A percentile compares a stretch with the other conserved stretches of the same genome.
phyloP scores from a whole-genome alignment of 2,888 invertebrate genomes.

The Perdita meconis region DNA sequence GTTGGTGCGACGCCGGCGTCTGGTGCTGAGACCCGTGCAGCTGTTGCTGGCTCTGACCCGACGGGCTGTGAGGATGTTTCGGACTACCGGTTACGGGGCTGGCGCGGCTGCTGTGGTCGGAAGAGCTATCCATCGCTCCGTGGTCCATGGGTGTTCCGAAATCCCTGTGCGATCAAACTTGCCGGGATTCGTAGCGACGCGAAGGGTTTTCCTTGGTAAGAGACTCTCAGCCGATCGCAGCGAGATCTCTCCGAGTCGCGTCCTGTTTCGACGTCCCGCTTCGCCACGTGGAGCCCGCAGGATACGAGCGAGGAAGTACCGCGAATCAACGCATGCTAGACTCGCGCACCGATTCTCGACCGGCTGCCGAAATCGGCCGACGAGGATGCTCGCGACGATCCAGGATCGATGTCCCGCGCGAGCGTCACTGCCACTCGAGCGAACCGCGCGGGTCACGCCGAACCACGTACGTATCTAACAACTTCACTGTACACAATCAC shows the following conservation, averaged over 20 bases:
- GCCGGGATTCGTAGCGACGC: neutral
- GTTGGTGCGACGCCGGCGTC: slow-evolving; percentile 77
- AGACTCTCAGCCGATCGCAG: slow-evolving; percentile 79
- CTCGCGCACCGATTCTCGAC: slow-evolving; percentile 1
- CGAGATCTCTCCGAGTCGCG: slow-evolving; percentile 61
- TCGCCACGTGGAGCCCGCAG: slow-evolving; percentile 76
- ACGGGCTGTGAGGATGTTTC: slow-evolving; percentile 80
- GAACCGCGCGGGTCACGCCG: slow-evolving; percentile 39
- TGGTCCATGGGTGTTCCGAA: slow-evolving; percentile 76
- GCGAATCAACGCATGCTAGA: slow-evolving; percentile 41
- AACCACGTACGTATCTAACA: slow-evolving; percentile 48
- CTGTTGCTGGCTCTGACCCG: slow-evolving; percentile 74
- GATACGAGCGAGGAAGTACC: slow-evolving; percentile 60
- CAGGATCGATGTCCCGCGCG: slow-evolving; percentile 26
- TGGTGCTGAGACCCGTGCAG: slow-evolving; percentile 76
- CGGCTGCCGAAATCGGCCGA: slow-evolving; percentile 43
- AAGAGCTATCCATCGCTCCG: slow-evolving; percentile 84
- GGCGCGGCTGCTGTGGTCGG: slow-evolving; percentile 84
- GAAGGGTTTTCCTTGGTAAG: neutral
- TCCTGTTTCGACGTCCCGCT: slow-evolving; percentile 77
- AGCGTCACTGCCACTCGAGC: slow-evolving; percentile 59
- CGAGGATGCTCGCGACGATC: slow-evolving; percentile 35
- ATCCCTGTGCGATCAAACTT: slow-evolving; percentile 26
- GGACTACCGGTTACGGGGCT: slow-evolving; percentile 83
- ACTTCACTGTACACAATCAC: slow-evolving; percentile 70